A percentile compares a stretch with the other conserved stretches of the same genome.
Evolutionary conservation across 2,888 invertebrate species (phyloP).

Genomic region (Silvanus unidentatus): DNA sequence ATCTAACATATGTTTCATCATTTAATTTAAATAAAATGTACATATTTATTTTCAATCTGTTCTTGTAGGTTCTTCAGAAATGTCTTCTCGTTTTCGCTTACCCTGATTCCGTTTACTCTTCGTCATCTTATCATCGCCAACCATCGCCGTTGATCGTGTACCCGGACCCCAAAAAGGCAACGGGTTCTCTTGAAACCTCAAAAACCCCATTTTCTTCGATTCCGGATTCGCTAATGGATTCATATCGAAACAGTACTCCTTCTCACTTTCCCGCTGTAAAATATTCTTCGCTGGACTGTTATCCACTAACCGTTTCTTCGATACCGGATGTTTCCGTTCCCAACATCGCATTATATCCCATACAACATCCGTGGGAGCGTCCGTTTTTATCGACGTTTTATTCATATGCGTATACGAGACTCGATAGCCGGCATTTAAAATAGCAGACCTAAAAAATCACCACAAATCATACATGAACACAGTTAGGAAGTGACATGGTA

Average conservation of each 20-base stretch:
- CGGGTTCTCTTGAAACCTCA: slow-evolving; percentile 85
- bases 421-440: slow-evolving; percentile 81
- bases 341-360: slow-evolving; percentile 91
- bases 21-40: no score
- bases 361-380: slow-evolving; percentile 76
- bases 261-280: slow-evolving; percentile 50
- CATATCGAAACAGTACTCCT: slow-evolving; percentile 48
- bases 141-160: slow-evolving; percentile 70
- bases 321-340: slow-evolving; percentile 64
- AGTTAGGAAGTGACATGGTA: no score
- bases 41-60: no score
- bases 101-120: slow-evolving; percentile 65
- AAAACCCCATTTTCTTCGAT: slow-evolving; percentile 64
- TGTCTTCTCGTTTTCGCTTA: slow-evolving; percentile 51
- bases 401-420: slow-evolving; percentile 91
- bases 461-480: slow-evolving; percentile 28
- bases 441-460: slow-evolving; percentile 86
- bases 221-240: slow-evolving; percentile 73
- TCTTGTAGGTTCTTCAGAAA: slow-evolving; percentile 20
- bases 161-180: slow-evolving; percentile 89
- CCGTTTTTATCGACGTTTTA: slow-evolving; percentile 84
- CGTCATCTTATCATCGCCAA: slow-evolving; percentile 54
- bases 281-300: slow-evolving; percentile 53
- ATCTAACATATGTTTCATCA: no score
- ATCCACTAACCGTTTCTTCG: slow-evolving; percentile 52